Percentiles rank a stretch among this genome's conserved stretches.
These are phyloP conservation scores for Trichosurus vulpecula DNA, from an alignment of 2,797 vertebrate genomes.

Conservation along the genomic window DNA sequence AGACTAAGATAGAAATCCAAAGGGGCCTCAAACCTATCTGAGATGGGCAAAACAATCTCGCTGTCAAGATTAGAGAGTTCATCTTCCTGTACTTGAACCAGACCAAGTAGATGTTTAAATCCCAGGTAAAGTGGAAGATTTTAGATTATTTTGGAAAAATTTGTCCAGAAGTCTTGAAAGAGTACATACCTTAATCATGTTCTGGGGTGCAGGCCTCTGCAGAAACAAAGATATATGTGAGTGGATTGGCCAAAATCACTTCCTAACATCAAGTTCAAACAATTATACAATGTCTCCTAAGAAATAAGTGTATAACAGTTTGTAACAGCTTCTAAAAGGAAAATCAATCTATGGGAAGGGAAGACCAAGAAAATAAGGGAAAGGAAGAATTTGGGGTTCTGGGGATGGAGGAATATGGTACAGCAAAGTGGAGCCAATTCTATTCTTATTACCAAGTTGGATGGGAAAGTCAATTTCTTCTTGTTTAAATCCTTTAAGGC, in stretches of 20 bases:
- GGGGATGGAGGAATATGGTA: no score
- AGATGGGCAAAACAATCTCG: neutral
- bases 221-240: neutral
- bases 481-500: neutral
- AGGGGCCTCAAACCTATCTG: neutral
- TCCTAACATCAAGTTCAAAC: neutral
- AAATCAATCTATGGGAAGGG: no score
- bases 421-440: no score
- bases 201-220: neutral
- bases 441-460: neutral
- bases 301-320: neutral
- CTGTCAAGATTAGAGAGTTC: neutral
- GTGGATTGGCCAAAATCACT: neutral
- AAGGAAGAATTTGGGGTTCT: no score
- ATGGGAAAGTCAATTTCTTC: no score
- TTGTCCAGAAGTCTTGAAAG: neutral
- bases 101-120: neutral
- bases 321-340: no score
- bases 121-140: neutral
- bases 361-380: neutral
- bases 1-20: neutral
- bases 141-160: neutral
- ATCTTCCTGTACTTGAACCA: neutral
- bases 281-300: neutral
- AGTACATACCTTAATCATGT: neutral